These are phyloP conservation scores for Scaptomyza tumidula DNA, from an alignment of 2,888 invertebrate species.

Conservation along the genomic window DNA sequence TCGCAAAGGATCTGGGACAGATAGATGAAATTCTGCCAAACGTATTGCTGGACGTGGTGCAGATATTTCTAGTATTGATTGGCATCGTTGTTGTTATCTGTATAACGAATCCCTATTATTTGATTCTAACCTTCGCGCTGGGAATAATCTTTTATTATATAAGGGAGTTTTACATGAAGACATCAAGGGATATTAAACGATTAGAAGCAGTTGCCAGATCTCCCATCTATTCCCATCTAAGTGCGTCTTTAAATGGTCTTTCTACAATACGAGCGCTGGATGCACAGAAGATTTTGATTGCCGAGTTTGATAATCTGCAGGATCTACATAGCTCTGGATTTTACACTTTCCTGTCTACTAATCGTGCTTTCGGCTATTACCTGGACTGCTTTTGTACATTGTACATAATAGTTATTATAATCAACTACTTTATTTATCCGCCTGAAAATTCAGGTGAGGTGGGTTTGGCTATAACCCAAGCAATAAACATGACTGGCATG, in stretches of 20 bases:
- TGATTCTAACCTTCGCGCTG: constrained; percentile 89
- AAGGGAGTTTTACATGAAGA: constrained; percentile 90
- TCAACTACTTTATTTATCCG: constrained; percentile 91
- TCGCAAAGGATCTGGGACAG: constrained; percentile 93
- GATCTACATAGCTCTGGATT: constrained; percentile 95
- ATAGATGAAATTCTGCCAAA: constrained; percentile 84
- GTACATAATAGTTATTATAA: constrained; percentile 93
- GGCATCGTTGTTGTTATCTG: constrained; percentile 92
- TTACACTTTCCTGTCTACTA: constrained; percentile 94
- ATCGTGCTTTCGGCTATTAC: constrained; percentile 97
- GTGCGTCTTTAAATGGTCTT: constrained; percentile 94
- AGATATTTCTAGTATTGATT: constrained; percentile 91
- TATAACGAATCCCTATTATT: constrained; percentile 90
- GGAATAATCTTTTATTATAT: constrained; percentile 90
- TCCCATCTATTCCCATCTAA: constrained; percentile 96
- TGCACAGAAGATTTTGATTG: constrained; percentile 91
- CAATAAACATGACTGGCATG: constrained; percentile 89
- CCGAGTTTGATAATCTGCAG: constrained; percentile 92
- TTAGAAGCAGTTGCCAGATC: constrained; percentile 93
- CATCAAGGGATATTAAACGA: constrained; percentile 92
- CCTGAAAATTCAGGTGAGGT: constrained; percentile 89
- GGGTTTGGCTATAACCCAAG: constrained; percentile 92
- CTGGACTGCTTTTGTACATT: constrained; percentile 94
- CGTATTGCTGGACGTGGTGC: constrained; percentile 84
- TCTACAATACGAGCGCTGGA: constrained; percentile 95